phyloP scores from a whole-genome alignment of 1,140 invertebrate species.

The Pteromalus puparum region DNA sequence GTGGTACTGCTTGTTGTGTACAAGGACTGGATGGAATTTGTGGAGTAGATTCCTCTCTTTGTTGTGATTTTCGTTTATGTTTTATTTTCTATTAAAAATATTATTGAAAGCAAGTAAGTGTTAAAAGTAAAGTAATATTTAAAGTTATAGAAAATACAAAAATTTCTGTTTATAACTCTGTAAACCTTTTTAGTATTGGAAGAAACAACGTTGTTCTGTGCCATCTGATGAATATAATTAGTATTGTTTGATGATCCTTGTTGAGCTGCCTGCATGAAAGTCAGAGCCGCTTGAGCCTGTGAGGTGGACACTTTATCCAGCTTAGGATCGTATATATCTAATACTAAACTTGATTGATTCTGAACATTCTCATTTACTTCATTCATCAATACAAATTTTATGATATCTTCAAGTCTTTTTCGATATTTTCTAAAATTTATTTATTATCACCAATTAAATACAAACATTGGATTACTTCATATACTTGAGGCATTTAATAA shows the following conservation, averaged over 20 bases:
- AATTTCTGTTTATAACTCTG: neutral
- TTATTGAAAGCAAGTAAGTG: too few relatives aligned
- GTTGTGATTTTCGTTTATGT: neutral
- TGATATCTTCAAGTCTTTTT: neutral
- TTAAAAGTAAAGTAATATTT: neutral
- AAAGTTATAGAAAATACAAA: neutral
- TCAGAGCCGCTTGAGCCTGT: neutral
- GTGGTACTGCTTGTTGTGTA: too few relatives aligned
- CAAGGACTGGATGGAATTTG: too few relatives aligned
- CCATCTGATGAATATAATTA: neutral
- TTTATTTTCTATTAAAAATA: neutral
- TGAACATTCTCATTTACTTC: neutral
- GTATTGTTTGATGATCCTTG: neutral
- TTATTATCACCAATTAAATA: neutral
- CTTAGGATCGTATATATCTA: neutral
- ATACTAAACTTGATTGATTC: neutral
- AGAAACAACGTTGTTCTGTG: neutral
- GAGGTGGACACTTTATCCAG: neutral
- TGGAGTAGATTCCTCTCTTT: neutral
- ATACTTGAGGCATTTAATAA: neutral
- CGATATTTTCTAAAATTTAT: neutral
- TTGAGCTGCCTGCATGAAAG: neutral
- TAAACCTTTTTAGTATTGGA: conserved; percentile 1
- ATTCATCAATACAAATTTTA: neutral
- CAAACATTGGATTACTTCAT: neutral